Evolutionary conservation across 2,113 vertebrate species (phyloP).

Genomic region (Gobiocypris rarus): DNA sequence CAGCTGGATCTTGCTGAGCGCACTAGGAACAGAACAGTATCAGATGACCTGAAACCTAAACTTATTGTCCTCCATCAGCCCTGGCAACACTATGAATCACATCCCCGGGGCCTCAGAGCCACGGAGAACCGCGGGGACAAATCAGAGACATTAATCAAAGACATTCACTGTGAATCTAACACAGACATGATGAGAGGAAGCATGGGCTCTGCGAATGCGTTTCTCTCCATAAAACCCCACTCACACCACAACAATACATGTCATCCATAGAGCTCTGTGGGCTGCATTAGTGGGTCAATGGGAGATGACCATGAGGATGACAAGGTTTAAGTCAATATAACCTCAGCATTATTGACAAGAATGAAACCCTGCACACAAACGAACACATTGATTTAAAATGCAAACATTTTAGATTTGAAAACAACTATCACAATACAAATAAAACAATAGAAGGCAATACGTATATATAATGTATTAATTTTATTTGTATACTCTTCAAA

Average conservation of each 20-base stretch:
- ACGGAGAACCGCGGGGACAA: slow-evolving; percentile 34
- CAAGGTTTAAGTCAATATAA: slow-evolving; percentile 22
- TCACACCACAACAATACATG: neutral
- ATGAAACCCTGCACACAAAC: neutral
- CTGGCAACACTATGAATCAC: slow-evolving; percentile 57
- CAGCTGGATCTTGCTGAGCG: slow-evolving; percentile 74
- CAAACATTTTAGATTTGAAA: neutral
- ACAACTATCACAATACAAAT: neutral
- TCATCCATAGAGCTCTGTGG: neutral
- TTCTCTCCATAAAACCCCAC: neutral
- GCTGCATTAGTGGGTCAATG: neutral
- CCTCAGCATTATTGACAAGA: slow-evolving; percentile 7
- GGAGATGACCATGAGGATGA: neutral
- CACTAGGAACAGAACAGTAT: slow-evolving; percentile 64
- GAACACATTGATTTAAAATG: neutral
- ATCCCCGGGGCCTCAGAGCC: slow-evolving; percentile 37
- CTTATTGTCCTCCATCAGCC: slow-evolving; percentile 69
- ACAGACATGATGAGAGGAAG: slow-evolving; percentile 8
- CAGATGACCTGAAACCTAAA: slow-evolving; percentile 73
- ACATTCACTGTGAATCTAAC: slow-evolving; percentile 31
- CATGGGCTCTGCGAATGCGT: neutral
- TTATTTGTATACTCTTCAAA: neutral
- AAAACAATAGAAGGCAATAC: neutral
- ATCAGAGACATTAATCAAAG: slow-evolving; percentile 46
- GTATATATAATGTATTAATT: neutral